Base-by-base conservation (phyloP, 2,113 vertebrate genomes). In the Rhabdomys dilectus region DNA sequence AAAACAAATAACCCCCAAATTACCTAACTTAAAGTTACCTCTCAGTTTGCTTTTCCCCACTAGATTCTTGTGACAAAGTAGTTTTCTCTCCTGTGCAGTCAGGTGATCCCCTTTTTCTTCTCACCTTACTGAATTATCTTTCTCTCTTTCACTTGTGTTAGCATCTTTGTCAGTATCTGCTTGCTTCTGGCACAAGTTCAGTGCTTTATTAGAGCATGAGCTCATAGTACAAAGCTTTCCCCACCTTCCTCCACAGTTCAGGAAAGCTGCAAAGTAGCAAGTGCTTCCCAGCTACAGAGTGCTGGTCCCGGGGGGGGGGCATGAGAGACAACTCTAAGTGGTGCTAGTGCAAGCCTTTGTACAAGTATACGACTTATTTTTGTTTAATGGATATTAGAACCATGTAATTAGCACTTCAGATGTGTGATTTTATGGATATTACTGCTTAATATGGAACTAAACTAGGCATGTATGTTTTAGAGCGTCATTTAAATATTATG, bases 361-460 rank as follows among this genome's bases (percentile, higher is more conserved):
- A 75, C 86, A 62, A 96, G 77, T 56, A 31, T 75, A 91, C 68
- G 84, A 90, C 90, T 94, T 95, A 77, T 56, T 95, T 96, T 95
- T 95, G 95, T 93, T 95, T 95, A 94, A 92, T 93, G 91, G 36
- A 17, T 88, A 84, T 70, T 88, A 90, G 42, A 48, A 70, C 91
- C 84, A 78, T 91, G 75, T 80, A 95, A 92, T 95, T 94, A 93
- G 88, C 76, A 90, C 73, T 78, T 96, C 92, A 84, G 39, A 93
- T 80, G 60, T 96, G 73, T 87, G 82, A 94, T 96, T 94, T 95
- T 76, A 42, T 45, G 70, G 39, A 64, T 90, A 64, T 88, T 93
- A 80, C 48, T 82, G 56, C 95, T 94, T 62, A 73, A 76, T 56
- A 36, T 4, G 60, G 77, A 93, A 78, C 29, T 84, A 88, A 91